Evolutionary conservation across 2,113 vertebrate species (phyloP).

Genomic region (Petaurus breviceps): DNA sequence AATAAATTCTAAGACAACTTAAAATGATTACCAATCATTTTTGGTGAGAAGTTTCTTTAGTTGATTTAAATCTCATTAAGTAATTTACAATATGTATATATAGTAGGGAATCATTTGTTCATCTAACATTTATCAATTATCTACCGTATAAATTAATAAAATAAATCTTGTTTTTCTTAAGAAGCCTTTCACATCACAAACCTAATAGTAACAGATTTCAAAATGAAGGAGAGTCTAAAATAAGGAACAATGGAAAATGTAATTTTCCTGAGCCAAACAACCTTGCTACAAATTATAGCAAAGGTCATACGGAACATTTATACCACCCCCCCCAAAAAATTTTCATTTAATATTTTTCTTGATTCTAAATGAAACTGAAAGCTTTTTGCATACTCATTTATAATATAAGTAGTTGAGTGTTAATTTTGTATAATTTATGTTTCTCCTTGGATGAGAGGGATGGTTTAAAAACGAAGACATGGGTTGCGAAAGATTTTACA

Average conservation of each 20-base stretch:
- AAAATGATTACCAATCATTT: neutral
- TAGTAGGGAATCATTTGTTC: neutral
- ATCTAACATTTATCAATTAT: neutral
- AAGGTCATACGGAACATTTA: neutral
- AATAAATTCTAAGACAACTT: constrained; percentile 39
- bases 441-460: neutral
- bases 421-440: neutral
- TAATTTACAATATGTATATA: neutral
- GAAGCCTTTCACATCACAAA: neutral
- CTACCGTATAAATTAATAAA: neutral
- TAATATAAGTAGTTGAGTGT: neutral
- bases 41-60: neutral
- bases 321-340: neutral
- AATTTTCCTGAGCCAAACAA: neutral
- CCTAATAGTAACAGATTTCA: neutral
- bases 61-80: constrained; percentile 12
- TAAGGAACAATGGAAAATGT: neutral
- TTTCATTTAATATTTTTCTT: neutral
- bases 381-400: neutral
- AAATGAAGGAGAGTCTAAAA: neutral
- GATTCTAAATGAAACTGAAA: neutral
- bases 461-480: neutral
- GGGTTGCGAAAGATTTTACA: neutral
- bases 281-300: neutral
- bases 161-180: constrained; percentile 26